Base-by-base conservation (phyloP, 1,140 invertebrate genomes). In the Brachionus angularis region DNA sequence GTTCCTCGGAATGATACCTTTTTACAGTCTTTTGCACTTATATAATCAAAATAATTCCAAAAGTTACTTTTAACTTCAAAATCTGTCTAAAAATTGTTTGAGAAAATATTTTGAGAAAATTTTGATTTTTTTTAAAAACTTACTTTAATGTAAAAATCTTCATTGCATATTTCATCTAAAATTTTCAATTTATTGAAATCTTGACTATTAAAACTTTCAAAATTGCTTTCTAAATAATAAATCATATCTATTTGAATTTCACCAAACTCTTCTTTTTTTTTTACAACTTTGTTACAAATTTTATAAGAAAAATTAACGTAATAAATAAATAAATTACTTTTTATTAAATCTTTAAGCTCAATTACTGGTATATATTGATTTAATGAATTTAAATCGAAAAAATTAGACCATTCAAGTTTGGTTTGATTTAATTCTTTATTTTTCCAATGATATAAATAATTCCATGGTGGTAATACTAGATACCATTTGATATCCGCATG, bases 361-460 rank as follows among this genome's bases (percentile, higher is more conserved):
- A 94, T 84, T 0, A 96, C 89, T 50, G 91, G 89, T 18, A 89
- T 85, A 83, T 88, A 95, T 67, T 83, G 83, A 77, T 86, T 83
- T 14, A 98, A 79, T 78, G 90, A 90, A 8, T 83, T 73, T 10
- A 96, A 69, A 78, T 98, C 88, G 80, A 98, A 98, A 80, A 96
- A 97, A 21, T 80, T 76, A 8, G 82, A 79, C 95, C 95, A 98
- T 1, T 86, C 85, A 3, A 86, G 76, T 67, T 85, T 82, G 4
- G 79, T 79, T 74, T 86, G 85, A 23, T 76, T 62, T 55, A 79
- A 77, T 27, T 85, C 80, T 25, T 77, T 79, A 31, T 86, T 86
- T 78, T 85, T 85, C 95, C 94, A 98, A 79, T 98, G 95, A 75
- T 90, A 91, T 1, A 96, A 78, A 49, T 86, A 85, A 73, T 87